Percentiles rank a stretch among this genome's conserved stretches.
phyloP scores from a whole-genome alignment of 1,140 invertebrate species.

The Parasteatoda tepidariorum region DNA sequence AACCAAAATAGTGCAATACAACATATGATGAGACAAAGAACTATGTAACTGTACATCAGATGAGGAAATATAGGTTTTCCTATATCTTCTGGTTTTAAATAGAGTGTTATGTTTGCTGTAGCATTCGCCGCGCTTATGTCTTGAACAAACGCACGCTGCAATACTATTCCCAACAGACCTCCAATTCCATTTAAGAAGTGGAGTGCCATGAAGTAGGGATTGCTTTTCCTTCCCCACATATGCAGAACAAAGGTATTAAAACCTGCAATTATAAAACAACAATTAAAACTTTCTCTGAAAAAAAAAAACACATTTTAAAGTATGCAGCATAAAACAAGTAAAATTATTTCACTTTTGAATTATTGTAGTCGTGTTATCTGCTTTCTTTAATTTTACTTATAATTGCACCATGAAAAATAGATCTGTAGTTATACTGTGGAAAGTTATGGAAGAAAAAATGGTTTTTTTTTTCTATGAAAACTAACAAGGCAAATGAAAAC shows the following conservation, averaged over 20 bases:
- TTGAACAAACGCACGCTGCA: background rate
- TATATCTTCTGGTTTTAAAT: too few species aligned
- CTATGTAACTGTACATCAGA: background rate
- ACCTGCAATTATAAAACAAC: background rate
- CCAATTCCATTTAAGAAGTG: background rate
- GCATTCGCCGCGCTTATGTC: background rate
- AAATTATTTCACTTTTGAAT: too few species aligned
- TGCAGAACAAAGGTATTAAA: background rate
- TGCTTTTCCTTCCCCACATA: slow-evolving; percentile 1
- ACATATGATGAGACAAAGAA: background rate
- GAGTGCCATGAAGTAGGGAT: background rate
- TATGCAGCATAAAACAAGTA: too few species aligned
- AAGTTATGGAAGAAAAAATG: too few species aligned
- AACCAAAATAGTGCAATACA: background rate
- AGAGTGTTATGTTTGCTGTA: background rate
- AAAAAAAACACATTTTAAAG: too few species aligned
- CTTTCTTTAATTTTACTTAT: too few species aligned
- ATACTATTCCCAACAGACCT: background rate
- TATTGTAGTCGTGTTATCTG: too few species aligned
- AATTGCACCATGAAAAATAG: too few species aligned
- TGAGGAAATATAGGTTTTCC: background rate
- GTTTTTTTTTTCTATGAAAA: too few species aligned
- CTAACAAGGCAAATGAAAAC: too few species aligned
- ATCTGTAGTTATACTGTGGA: too few species aligned
- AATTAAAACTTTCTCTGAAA: too few species aligned